phyloP scores from a whole-genome alignment of 1,140 invertebrate species.

The Lasioglossum baleicum region DNA sequence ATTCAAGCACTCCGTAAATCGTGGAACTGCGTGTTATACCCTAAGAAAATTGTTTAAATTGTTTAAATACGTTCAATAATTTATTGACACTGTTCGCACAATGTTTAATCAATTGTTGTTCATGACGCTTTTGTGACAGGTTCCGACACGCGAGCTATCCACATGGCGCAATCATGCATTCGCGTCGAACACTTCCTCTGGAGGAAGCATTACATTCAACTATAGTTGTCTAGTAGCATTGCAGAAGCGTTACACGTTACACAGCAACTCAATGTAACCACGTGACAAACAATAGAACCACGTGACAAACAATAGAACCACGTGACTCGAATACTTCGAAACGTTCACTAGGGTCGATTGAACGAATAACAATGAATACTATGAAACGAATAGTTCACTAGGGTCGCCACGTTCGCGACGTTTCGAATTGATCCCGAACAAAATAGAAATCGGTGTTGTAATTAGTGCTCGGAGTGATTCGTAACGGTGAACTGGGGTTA shows the following conservation, averaged over 20 bases:
- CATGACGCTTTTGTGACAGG: too few relatives aligned
- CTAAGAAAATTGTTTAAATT: too few relatives aligned
- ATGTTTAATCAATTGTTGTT: too few relatives aligned
- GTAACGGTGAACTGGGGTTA: not conserved
- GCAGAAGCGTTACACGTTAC: not conserved
- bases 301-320: too few relatives aligned
- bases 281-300: too few relatives aligned
- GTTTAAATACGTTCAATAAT: too few relatives aligned
- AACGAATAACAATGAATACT: not conserved
- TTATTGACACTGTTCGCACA: too few relatives aligned
- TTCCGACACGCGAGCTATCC: not conserved
- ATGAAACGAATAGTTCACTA: not conserved
- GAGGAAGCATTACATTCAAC: not conserved
- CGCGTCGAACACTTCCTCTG: not conserved
- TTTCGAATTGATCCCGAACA: not conserved
- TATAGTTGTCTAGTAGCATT: not conserved
- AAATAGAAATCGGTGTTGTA: not conserved
- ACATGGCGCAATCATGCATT: not conserved
- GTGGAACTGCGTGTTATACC: too few relatives aligned
- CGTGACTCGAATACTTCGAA: too few relatives aligned
- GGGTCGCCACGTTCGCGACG: not conserved
- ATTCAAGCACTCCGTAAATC: too few relatives aligned
- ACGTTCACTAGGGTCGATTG: not conserved
- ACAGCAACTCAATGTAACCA: not conserved
- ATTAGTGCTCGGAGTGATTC: not conserved